Evolutionary conservation across 2,888 invertebrate genomes (phyloP).

Genomic region (Gibbula magus): DNA sequence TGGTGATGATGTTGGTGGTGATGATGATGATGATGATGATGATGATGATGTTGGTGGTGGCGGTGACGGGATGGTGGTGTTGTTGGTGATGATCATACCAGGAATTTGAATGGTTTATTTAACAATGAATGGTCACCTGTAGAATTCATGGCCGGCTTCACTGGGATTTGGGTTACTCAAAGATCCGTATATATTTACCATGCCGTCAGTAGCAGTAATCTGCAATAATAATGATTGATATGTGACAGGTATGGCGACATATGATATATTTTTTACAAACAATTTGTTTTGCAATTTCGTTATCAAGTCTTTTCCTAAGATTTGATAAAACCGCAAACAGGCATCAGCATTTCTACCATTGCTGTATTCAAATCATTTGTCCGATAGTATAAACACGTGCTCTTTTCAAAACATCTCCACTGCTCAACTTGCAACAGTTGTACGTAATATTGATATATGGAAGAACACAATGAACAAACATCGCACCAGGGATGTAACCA

Average conservation of each 20-base stretch:
- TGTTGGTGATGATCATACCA: background rate
- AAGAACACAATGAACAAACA: no score
- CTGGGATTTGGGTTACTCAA: conserved; percentile 45
- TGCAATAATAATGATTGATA: background rate
- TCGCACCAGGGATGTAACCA: no score
- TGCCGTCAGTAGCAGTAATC: conserved; percentile 37
- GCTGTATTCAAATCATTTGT: no score
- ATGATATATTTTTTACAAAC: background rate
- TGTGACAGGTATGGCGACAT: background rate
- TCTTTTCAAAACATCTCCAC: no score
- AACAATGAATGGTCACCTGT: background rate
- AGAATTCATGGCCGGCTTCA: conserved; percentile 31
- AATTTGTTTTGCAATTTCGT: background rate
- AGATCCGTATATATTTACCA: conserved; percentile 48
- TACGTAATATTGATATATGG: no score
- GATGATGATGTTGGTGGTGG: background rate
- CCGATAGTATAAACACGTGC: no score
- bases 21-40: background rate
- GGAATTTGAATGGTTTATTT: no score
- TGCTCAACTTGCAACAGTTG: no score
- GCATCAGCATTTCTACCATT: no score
- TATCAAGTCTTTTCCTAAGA: no score
- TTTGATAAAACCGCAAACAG: no score
- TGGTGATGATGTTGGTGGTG: background rate
- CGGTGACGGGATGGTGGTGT: background rate